phyloP scores from a whole-genome alignment of 2,797 vertebrate genomes.

The Spinus olivaceus region DNA sequence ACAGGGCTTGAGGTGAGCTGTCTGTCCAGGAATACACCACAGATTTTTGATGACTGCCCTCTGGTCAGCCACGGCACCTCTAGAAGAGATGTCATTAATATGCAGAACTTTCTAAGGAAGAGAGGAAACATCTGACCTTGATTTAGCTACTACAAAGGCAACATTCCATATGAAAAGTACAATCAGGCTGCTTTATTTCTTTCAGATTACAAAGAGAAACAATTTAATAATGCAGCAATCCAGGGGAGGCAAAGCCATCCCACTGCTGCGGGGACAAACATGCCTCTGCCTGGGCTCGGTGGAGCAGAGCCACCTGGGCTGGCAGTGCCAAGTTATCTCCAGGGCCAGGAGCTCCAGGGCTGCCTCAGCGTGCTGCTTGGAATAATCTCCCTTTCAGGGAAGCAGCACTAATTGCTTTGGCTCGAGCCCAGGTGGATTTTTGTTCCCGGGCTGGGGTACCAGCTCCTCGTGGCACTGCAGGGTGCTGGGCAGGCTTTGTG shows the following conservation, averaged over 20 bases:
- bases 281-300: accelerated
- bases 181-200: not conserved
- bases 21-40: not conserved
- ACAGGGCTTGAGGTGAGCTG: not conserved
- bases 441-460: not conserved
- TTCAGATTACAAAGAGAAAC: not conserved
- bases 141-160: not conserved
- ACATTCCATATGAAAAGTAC: not conserved
- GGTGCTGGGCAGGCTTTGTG: not conserved
- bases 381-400: not conserved
- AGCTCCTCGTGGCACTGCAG: not conserved
- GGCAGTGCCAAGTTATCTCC: not conserved
- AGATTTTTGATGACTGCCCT: not conserved
- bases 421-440: not conserved
- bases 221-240: not conserved
- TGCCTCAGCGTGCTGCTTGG: not conserved
- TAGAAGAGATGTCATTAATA: not conserved
- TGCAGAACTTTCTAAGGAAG: not conserved
- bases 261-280: not conserved
- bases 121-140: not conserved
- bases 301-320: not conserved
- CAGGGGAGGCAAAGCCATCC: not conserved
- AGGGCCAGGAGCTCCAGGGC: not conserved
- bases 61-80: not conserved
- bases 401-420: slow-evolving; percentile 13